phyloP scores from a whole-genome alignment of 1,140 invertebrate species.

The Ips nitidus region DNA sequence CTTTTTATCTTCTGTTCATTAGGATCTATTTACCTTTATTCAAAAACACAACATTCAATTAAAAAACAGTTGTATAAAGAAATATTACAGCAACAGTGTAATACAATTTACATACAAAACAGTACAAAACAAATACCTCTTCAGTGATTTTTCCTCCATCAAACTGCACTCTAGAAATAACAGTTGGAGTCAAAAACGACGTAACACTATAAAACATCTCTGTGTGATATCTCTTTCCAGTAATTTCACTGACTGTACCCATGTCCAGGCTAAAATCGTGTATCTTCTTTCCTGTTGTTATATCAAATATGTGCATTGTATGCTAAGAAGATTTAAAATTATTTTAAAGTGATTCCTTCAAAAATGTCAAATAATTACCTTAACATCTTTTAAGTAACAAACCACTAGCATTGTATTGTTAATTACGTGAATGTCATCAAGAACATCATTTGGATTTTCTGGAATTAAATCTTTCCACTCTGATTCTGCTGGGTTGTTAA shows the following conservation, averaged over 20 bases:
- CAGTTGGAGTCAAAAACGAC: conserved; percentile 89
- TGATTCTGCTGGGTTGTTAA: conserved; percentile 73
- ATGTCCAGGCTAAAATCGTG: conserved; percentile 79
- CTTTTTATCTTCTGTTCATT: no score
- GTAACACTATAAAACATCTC: conserved; percentile 95
- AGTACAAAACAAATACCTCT: conserved; percentile 55
- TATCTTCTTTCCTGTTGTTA: conserved; percentile 72
- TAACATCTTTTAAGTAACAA: conserved; percentile 93
- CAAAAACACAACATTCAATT: no score
- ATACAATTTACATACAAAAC: conserved; percentile 3
- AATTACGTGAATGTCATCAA: conserved; percentile 86
- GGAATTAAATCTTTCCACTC: conserved; percentile 84
- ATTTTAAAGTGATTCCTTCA: conserved; percentile 10
- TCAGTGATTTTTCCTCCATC: conserved; percentile 63
- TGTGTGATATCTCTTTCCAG: conserved; percentile 79
- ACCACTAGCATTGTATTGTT: conserved; percentile 85
- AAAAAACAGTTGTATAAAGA: no score
- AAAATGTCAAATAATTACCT: conserved; percentile 59
- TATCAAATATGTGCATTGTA: conserved; percentile 78
- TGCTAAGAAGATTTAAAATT: conserved; percentile 62
- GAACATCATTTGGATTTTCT: conserved; percentile 84
- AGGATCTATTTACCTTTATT: no score
- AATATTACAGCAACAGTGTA: no score
- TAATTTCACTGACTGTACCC: conserved; percentile 82
- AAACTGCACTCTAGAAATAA: conserved; percentile 88